Evolutionary conservation across 2,113 vertebrate species (phyloP).

Genomic region (Vombatus ursinus): DNA sequence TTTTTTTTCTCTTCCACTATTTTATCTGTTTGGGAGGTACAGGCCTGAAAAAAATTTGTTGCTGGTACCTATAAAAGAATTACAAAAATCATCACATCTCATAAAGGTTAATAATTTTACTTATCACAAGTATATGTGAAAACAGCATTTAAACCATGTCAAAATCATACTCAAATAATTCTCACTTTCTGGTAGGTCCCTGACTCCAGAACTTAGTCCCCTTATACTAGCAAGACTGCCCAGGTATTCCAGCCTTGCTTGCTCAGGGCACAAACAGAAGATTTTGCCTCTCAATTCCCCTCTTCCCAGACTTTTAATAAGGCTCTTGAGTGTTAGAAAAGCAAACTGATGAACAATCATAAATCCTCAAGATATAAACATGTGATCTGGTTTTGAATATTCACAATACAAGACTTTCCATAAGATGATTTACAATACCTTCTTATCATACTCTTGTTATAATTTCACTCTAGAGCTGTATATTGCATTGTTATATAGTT

Average conservation of each 20-base stretch:
- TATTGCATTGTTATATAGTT: neutral
- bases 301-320: neutral
- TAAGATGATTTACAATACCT: neutral
- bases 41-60: conserved; percentile 91
- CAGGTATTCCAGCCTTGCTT: neutral
- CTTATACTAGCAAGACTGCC: neutral
- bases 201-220: neutral
- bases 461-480: neutral
- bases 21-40: conserved; percentile 79
- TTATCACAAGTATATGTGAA: neutral
- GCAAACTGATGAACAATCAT: neutral
- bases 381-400: neutral
- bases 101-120: conserved; percentile 8
- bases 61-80: conserved; percentile 75
- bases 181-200: neutral
- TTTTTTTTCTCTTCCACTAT: conserved; percentile 78
- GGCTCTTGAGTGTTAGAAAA: neutral
- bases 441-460: neutral
- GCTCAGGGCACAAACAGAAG: neutral
- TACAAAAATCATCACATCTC: neutral
- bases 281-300: neutral
- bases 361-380: neutral
- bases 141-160: neutral
- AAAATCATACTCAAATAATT: neutral
- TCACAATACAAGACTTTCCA: neutral